phyloP scores from a whole-genome alignment of 2,113 vertebrate species.

The Ovis canadensis region DNA sequence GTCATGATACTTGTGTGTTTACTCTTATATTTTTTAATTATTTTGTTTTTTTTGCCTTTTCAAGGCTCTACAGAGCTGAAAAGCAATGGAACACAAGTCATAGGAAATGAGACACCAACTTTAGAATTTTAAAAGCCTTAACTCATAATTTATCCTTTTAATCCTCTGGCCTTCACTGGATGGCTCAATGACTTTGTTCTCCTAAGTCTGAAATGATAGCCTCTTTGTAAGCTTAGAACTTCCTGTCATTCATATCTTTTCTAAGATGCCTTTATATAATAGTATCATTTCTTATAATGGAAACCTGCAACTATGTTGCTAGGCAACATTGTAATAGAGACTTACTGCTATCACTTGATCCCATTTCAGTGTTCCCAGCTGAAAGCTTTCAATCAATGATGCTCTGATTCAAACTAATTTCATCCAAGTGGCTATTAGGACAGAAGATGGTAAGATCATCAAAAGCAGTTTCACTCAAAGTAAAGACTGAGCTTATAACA shows the following conservation, averaged over 20 bases:
- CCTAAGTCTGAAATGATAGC: not conserved
- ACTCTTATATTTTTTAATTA: not conserved
- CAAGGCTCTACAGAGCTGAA: not conserved
- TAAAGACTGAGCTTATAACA: not conserved
- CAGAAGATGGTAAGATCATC: not conserved
- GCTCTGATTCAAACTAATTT: not conserved
- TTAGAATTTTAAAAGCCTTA: not conserved
- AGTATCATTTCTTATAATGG: not conserved
- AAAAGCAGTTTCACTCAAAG: not conserved
- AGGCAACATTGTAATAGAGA: not conserved
- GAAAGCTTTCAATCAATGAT: not conserved
- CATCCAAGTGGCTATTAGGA: not conserved
- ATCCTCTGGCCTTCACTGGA: not conserved
- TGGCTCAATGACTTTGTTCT: not conserved
- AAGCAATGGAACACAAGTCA: not conserved
- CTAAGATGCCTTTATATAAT: not conserved
- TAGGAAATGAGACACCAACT: not conserved
- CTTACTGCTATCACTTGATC: not conserved
- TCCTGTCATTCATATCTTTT: not conserved
- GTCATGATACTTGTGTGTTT: not conserved
- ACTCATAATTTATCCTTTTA: not conserved
- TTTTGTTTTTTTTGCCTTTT: not conserved
- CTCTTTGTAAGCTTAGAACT: not conserved
- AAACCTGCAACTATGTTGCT: slow-evolving; percentile 4
- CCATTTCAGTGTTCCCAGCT: slow-evolving; percentile 8